phyloP scores from a whole-genome alignment of 2,888 invertebrate species.

The Thera britannica region DNA sequence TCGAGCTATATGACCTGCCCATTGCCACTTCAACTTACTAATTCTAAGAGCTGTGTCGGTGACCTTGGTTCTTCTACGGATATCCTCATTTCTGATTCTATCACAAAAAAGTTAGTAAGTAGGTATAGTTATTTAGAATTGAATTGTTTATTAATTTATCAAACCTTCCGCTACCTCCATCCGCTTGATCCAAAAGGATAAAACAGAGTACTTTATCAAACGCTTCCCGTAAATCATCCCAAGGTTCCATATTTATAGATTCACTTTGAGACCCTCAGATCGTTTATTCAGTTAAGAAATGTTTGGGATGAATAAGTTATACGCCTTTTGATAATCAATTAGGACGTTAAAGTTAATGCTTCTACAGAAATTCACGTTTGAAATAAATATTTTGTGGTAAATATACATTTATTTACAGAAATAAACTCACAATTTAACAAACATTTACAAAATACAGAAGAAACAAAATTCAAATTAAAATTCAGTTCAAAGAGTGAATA shows the following conservation, averaged over 20 bases:
- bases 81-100: too few relatives aligned
- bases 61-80: too few relatives aligned
- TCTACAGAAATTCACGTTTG: slow-evolving; percentile 12
- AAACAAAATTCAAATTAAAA: too few relatives aligned
- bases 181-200: slow-evolving; percentile 11
- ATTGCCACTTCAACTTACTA: too few relatives aligned
- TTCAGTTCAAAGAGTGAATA: too few relatives aligned
- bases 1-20: too few relatives aligned
- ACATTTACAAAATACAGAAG: too few relatives aligned
- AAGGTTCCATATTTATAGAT: slow-evolving; percentile 38
- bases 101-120: too few relatives aligned
- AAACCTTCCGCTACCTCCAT: not conserved
- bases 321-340: slow-evolving; percentile 66
- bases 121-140: too few relatives aligned
- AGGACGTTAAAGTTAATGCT: slow-evolving; percentile 54
- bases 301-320: slow-evolving; percentile 57
- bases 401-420: not conserved
- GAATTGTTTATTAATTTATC: too few relatives aligned
- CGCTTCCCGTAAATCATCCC: slow-evolving; percentile 28
- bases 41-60: too few relatives aligned
- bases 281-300: slow-evolving; percentile 48
- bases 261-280: slow-evolving; percentile 43
- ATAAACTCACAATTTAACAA: too few relatives aligned
- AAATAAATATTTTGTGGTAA: not conserved
- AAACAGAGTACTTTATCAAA: slow-evolving; percentile 20